A percentile compares a stretch with the other conserved stretches of the same genome.
Evolutionary conservation across 2,888 invertebrate species (phyloP).

Genomic region (Mellilla xanthometata): DNA sequence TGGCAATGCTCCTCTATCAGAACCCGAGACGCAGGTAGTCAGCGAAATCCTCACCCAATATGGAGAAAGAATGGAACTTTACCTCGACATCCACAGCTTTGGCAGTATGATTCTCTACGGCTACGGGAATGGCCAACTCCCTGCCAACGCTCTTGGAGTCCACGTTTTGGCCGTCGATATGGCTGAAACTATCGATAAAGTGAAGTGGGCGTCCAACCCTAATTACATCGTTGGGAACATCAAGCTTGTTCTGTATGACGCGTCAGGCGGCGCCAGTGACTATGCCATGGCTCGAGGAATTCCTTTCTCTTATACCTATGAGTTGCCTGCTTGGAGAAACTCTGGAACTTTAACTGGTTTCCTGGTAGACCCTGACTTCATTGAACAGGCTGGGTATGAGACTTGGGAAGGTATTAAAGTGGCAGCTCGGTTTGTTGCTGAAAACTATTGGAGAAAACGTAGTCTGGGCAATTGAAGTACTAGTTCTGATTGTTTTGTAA

Average conservation of each 20-base stretch:
- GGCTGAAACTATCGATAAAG: slow-evolving; percentile 67
- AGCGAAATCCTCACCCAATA: slow-evolving; percentile 78
- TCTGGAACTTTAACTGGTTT: slow-evolving; percentile 65
- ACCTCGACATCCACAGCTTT: slow-evolving; percentile 89
- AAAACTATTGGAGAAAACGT: slow-evolving; percentile 13
- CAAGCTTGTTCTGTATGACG: slow-evolving; percentile 74
- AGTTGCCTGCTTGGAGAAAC: slow-evolving; percentile 78
- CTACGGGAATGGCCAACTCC: slow-evolving; percentile 63
- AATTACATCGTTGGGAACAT: slow-evolving; percentile 76
- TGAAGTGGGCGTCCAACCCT: slow-evolving; percentile 63
- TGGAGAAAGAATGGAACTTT: slow-evolving; percentile 79
- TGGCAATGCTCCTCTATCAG: slow-evolving; percentile 85
- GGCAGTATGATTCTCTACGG: slow-evolving; percentile 83
- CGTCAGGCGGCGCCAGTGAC: slow-evolving; percentile 85
- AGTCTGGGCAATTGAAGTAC: slow-evolving; percentile 1
- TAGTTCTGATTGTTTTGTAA: neutral
- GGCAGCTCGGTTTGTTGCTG: slow-evolving; percentile 60
- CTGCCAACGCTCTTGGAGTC: slow-evolving; percentile 70
- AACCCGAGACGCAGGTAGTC: slow-evolving; percentile 84
- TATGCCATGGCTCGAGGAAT: slow-evolving; percentile 80
- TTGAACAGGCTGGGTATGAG: slow-evolving; percentile 81
- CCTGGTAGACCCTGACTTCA: slow-evolving; percentile 78
- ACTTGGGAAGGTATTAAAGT: slow-evolving; percentile 83
- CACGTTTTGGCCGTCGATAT: slow-evolving; percentile 60
- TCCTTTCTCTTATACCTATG: slow-evolving; percentile 83